These are phyloP conservation scores for Meriones psammophilus DNA, from an alignment of 2,797 vertebrate genomes.

Conservation along the genomic window DNA sequence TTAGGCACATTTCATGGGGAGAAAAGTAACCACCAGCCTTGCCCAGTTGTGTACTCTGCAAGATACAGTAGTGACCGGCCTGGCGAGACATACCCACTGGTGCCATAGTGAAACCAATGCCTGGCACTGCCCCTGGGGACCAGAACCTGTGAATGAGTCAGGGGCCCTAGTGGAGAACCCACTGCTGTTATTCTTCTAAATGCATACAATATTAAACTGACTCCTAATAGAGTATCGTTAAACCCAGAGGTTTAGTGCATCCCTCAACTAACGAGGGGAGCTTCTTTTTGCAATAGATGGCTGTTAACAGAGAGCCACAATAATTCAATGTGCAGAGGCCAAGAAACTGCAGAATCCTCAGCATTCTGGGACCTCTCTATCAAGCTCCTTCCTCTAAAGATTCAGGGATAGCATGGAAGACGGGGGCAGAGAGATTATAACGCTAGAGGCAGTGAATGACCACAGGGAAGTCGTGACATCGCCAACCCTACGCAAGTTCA, in stretches of 20 bases:
- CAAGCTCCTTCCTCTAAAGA: neutral
- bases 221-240: neutral
- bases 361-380: too few relatives aligned
- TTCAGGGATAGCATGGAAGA: neutral
- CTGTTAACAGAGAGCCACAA: neutral
- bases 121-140: neutral
- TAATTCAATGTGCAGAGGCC: neutral
- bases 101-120: neutral
- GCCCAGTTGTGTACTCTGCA: too few relatives aligned
- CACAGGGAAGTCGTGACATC: neutral
- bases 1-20: neutral
- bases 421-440: neutral
- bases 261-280: neutral
- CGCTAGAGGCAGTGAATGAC: neutral
- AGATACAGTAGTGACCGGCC: neutral
- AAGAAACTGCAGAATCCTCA: neutral
- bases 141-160: neutral
- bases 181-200: neutral
- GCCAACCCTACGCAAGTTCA: too few relatives aligned
- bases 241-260: neutral
- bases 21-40: neutral
- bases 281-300: neutral
- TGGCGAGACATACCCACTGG: neutral
- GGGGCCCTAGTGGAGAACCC: too few relatives aligned
- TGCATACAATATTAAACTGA: neutral